These are phyloP conservation scores for Sebastes oblongus DNA, from an alignment of 2,797 vertebrate genomes.

Conservation along the genomic window DNA sequence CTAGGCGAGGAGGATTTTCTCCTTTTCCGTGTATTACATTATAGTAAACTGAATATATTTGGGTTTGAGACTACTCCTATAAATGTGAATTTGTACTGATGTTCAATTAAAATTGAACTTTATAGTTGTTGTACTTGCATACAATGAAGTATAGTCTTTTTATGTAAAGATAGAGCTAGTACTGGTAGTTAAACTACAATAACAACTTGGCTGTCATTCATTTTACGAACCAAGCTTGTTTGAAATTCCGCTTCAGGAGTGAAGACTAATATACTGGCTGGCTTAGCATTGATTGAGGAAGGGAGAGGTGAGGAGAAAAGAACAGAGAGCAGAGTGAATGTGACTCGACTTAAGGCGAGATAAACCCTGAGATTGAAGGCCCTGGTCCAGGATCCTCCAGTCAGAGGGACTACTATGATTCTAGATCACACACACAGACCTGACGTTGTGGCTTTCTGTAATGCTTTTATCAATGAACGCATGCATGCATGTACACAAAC, in stretches of 20 bases:
- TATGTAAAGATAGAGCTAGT: background rate
- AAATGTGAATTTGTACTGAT: background rate
- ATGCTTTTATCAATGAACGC: constrained; percentile 65
- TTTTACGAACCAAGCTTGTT: constrained; percentile 41
- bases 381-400: constrained; percentile 50
- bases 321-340: constrained; percentile 47
- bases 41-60: background rate
- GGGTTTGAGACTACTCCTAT: background rate
- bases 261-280: constrained; percentile 71
- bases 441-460: constrained; percentile 61
- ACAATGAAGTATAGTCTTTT: background rate
- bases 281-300: constrained; percentile 74
- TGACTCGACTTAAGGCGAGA: constrained; percentile 69
- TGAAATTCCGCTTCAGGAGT: constrained; percentile 67
- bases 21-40: background rate
- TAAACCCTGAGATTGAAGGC: constrained; percentile 54
- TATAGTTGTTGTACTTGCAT: background rate
- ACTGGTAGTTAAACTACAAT: background rate
- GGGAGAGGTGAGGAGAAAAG: constrained; percentile 8
- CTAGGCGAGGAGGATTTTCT: background rate
- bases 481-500: constrained; percentile 51
- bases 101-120: background rate
- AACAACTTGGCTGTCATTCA: constrained; percentile 23
- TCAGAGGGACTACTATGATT: constrained; percentile 62
- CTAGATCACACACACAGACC: constrained; percentile 58